phyloP scores from a whole-genome alignment of 2,888 invertebrate species.

The Leptopterna dolabrata region DNA sequence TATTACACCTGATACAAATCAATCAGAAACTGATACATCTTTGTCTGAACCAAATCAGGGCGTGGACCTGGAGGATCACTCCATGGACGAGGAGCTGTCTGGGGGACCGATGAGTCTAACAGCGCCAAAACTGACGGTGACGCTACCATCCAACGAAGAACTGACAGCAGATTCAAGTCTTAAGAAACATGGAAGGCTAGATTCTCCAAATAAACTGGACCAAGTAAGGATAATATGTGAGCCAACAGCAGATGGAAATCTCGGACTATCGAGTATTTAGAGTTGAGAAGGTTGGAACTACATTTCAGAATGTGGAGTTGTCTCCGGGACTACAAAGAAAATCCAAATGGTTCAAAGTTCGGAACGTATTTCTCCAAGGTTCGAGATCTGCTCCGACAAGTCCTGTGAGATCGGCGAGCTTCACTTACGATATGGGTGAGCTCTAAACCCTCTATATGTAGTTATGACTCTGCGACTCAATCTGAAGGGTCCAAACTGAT shows the following conservation, averaged over 20 bases:
- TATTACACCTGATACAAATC: not conserved
- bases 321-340: conserved; percentile 69
- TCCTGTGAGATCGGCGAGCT: conserved; percentile 72
- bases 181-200: conserved; percentile 19
- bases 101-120: conserved; percentile 52
- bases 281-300: not conserved
- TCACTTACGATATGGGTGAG: conserved; percentile 76
- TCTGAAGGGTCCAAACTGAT: no score
- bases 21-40: not conserved
- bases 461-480: no score
- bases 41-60: not conserved
- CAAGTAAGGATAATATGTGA: not conserved
- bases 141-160: conserved; percentile 74
- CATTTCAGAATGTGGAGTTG: conserved; percentile 25
- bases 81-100: conserved; percentile 19
- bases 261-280: not conserved
- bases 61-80: not conserved
- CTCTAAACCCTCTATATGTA: no score
- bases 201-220: not conserved
- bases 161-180: conserved; percentile 62
- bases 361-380: conserved; percentile 72
- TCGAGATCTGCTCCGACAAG: conserved; percentile 75
- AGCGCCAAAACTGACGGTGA: conserved; percentile 70
- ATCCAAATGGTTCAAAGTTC: conserved; percentile 80
- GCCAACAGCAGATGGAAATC: not conserved